phyloP scores from a whole-genome alignment of 2,888 invertebrate species.

The Apoda limacodes region DNA sequence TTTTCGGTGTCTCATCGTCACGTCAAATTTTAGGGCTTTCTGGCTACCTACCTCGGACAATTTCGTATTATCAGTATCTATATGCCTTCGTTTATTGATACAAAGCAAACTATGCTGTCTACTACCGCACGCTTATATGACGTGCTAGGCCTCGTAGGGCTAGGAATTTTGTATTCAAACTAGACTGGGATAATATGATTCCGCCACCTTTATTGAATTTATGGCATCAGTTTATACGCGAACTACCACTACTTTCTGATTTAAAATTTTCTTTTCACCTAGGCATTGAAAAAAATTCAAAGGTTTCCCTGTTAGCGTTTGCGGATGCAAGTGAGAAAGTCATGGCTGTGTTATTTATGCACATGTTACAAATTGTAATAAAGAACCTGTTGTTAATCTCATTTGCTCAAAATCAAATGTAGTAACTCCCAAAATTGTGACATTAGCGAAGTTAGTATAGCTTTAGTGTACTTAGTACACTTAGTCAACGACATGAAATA shows the following conservation, averaged over 20 bases:
- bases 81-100: neutral
- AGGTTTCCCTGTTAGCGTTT: no score
- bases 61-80: conserved; percentile 5
- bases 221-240: conserved; percentile 6
- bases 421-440: conserved; percentile 7
- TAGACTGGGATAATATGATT: conserved; percentile 9
- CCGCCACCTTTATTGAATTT: conserved; percentile 1
- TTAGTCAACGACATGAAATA: conserved; percentile 8
- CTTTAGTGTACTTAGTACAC: conserved; percentile 4
- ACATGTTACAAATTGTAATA: conserved; percentile 4
- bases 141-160: conserved; percentile 11
- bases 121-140: conserved; percentile 11
- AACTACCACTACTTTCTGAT: conserved; percentile 7
- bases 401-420: conserved; percentile 13
- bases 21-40: conserved; percentile 11
- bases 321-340: conserved; percentile 9
- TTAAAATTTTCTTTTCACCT: conserved; percentile 5
- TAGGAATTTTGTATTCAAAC: conserved; percentile 11
- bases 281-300: conserved; percentile 7
- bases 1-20: conserved; percentile 9
- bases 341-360: conserved; percentile 9
- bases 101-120: conserved; percentile 11
- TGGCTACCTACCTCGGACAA: conserved; percentile 10
- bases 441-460: conserved; percentile 6
- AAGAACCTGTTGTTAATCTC: conserved; percentile 7